A percentile compares a stretch with the other conserved stretches of the same genome.
phyloP scores from a whole-genome alignment of 2,888 invertebrate genomes.

The Hyppa rectilinea region DNA sequence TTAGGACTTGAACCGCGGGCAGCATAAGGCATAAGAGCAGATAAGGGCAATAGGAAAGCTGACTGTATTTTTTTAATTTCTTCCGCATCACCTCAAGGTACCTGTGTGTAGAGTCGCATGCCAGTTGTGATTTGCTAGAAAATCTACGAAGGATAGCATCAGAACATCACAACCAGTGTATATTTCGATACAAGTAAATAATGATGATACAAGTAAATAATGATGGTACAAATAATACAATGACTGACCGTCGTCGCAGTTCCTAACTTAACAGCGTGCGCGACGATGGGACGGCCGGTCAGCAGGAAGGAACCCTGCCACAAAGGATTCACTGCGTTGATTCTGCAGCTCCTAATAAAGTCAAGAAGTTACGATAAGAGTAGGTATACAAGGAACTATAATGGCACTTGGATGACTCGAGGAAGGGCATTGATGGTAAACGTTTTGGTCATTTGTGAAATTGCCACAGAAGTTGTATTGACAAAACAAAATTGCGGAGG shows the following conservation, averaged over 20 bases:
- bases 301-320: constrained; percentile 36
- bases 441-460: too few species aligned
- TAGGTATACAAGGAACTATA: neutral
- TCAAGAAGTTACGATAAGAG: neutral
- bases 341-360: constrained; percentile 16
- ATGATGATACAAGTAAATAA: neutral
- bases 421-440: neutral
- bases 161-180: neutral
- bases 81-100: neutral
- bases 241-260: constrained; percentile 30
- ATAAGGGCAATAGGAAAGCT: neutral
- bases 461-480: neutral
- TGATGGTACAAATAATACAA: neutral
- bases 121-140: neutral
- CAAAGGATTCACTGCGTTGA: constrained; percentile 19
- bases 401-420: neutral
- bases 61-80: neutral
- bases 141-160: neutral
- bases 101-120: neutral
- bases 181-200: neutral
- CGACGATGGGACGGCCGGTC: constrained; percentile 34
- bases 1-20: neutral
- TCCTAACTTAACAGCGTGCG: neutral
- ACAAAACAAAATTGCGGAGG: neutral
- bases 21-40: too few species aligned